These are phyloP conservation scores for Pollenia amentaria DNA, from an alignment of 2,888 invertebrate genomes.

Conservation along the genomic window DNA sequence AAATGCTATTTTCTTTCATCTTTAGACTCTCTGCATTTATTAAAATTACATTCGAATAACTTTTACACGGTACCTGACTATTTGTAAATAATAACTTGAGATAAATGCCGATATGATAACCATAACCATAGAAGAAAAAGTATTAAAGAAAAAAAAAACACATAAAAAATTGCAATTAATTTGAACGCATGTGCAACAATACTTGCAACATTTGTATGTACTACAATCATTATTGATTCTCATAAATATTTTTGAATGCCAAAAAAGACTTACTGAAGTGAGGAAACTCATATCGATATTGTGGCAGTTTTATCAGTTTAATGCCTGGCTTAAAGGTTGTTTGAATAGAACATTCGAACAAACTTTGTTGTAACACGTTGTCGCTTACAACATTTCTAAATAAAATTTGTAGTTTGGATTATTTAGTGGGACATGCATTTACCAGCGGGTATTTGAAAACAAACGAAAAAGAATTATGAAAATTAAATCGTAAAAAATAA, in stretches of 20 bases:
- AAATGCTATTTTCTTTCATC: background rate
- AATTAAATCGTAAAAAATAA: constrained; percentile 55
- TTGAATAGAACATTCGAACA: background rate
- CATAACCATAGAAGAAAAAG: background rate
- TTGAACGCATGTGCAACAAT: constrained; percentile 29
- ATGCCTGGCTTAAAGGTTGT: constrained; percentile 61
- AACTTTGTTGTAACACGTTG: no score
- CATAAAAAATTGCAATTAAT: constrained; percentile 14
- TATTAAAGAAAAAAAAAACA: constrained; percentile 4
- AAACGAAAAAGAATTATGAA: constrained; percentile 45
- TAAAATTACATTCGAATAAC: constrained; percentile 1
- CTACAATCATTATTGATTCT: background rate
- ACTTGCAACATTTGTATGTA: background rate
- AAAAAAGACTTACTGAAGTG: constrained; percentile 53
- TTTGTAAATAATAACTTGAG: constrained; percentile 71
- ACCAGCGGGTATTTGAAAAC: constrained; percentile 24
- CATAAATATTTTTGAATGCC: constrained; percentile 48
- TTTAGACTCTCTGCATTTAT: background rate
- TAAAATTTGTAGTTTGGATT: constrained; percentile 28
- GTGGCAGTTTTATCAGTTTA: constrained; percentile 68
- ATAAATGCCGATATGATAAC: constrained; percentile 69
- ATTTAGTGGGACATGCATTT: constrained; percentile 34
- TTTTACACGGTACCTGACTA: constrained; percentile 34
- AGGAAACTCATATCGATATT: constrained; percentile 67
- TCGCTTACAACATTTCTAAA: background rate